These are phyloP conservation scores for Drosophila seclusa DNA, from an alignment of 2,888 invertebrate species.

Conservation along the genomic window DNA sequence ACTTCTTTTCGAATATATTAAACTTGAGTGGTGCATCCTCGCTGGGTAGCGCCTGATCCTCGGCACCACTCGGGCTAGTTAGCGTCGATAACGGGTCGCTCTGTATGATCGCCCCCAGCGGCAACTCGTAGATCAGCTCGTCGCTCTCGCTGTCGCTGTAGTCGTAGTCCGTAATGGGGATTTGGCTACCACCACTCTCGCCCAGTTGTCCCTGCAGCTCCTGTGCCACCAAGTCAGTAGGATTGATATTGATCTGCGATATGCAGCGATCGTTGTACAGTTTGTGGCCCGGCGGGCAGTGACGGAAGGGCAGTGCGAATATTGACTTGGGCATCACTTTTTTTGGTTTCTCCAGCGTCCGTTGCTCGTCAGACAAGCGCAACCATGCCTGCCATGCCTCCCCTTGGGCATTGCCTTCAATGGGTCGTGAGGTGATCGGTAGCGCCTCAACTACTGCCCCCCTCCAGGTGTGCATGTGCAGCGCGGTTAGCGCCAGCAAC, in stretches of 20 bases:
- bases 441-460: conserved; percentile 58
- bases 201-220: conserved; percentile 63
- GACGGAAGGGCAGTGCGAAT: conserved; percentile 82
- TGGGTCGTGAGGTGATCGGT: conserved; percentile 85
- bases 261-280: conserved; percentile 82
- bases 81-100: conserved; percentile 8
- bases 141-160: conserved; percentile 75
- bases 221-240: conserved; percentile 68
- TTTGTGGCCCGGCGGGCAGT: conserved; percentile 83
- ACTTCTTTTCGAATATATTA: conserved; percentile 83
- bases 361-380: conserved; percentile 80
- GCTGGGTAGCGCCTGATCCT: conserved; percentile 71
- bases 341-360: conserved; percentile 80
- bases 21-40: conserved; percentile 84
- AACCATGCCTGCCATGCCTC: conserved; percentile 85
- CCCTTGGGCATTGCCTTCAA: conserved; percentile 84
- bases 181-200: conserved; percentile 6
- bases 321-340: conserved; percentile 85
- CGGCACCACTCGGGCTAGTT: conserved; percentile 16
- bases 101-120: conserved; percentile 22
- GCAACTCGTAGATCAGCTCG: conserved; percentile 40
- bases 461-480: conserved; percentile 15
- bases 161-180: conserved; percentile 62
- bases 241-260: conserved; percentile 81
- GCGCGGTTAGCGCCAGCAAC: conserved; percentile 40